Conservation (phyloP, 2,113 vertebrate genomes). For the Scytalopus superciliaris region DNA sequence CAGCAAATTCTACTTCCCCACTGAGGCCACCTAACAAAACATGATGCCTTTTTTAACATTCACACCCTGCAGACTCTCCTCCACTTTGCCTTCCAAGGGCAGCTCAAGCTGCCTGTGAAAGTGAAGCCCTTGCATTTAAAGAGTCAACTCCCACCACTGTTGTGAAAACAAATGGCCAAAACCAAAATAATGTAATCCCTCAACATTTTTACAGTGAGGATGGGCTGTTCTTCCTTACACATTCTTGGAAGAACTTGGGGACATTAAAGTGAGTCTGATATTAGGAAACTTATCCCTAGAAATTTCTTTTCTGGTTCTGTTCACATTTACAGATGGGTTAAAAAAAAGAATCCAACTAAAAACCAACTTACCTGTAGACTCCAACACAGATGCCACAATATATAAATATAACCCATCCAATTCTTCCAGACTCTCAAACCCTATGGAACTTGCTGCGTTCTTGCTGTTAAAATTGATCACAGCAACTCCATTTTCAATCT, state of each 20-base stretch:
- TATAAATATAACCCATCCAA: conserved; percentile 72
- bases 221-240: neutral
- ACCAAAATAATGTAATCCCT: neutral
- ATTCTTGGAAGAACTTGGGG: neutral
- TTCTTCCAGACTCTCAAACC: conserved; percentile 63
- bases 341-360: neutral
- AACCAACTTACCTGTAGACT: conserved; percentile 65
- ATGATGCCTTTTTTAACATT: neutral
- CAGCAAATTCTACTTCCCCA: conserved; percentile 82
- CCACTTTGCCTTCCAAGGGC: neutral
- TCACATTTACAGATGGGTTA: neutral
- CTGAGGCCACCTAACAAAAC: conserved; percentile 83
- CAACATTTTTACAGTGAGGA: neutral
- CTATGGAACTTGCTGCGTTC: conserved; percentile 58
- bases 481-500: conserved; percentile 74
- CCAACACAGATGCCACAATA: conserved; percentile 72
- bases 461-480: conserved; percentile 67
- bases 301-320: neutral
- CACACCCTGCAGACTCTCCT: neutral
- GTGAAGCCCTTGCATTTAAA: neutral
- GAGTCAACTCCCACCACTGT: neutral
- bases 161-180: neutral
- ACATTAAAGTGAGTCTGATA: neutral
- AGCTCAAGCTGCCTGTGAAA: neutral
- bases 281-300: neutral